Base-by-base conservation (phyloP, 2,113 vertebrate genomes). In the Upupa epops region DNA sequence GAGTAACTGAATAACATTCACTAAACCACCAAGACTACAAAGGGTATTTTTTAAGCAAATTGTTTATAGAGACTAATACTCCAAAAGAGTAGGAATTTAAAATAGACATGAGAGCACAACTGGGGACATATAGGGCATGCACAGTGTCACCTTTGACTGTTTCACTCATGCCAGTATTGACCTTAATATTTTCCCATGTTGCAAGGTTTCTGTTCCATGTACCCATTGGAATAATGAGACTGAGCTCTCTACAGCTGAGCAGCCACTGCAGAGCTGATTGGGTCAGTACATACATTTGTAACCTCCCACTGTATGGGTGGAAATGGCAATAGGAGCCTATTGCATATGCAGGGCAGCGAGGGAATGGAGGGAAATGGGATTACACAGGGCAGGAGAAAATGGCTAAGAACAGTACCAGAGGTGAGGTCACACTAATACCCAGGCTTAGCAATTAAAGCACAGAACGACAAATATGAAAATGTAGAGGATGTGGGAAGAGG, bases 331-430 rank as follows among this genome's bases (percentile, higher is more conserved):
- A 69, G 52, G 21, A 59, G 24, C 25, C 60, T 82, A 26, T 54
- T 52, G 49, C 29, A n/a, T 24, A 20, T 72, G 48, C 58, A 29
- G 36, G 46, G 63, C 34, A 94, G 36, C 34, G n/a, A 24, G 24
- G 83, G 70, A 94, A 42, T 42, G 20, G 61, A 73, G 48, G 60
- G 60, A 91, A 94, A 63, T 19, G 20, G 54, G 37, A 76, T 68
- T 89, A 83, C 34, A 70, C 78, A 40, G 42, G 70, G 51, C 81
- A 72, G 37, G 60, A 90, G 86, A 89, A 94, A 93, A 68, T 92
- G 55, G 80, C 71, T 92, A 86, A 86, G 61, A 78, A n/a, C 34
- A 61, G 24, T 37, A 80, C 48, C 51, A 70, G 74, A 87, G 49
- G 34, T 73, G 84, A 84, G 71, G 34, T 89, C 78, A 87, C 48